Evolutionary conservation across 2,797 vertebrate genomes (phyloP).

Genomic region (Pipistrellus pygmaeus): DNA sequence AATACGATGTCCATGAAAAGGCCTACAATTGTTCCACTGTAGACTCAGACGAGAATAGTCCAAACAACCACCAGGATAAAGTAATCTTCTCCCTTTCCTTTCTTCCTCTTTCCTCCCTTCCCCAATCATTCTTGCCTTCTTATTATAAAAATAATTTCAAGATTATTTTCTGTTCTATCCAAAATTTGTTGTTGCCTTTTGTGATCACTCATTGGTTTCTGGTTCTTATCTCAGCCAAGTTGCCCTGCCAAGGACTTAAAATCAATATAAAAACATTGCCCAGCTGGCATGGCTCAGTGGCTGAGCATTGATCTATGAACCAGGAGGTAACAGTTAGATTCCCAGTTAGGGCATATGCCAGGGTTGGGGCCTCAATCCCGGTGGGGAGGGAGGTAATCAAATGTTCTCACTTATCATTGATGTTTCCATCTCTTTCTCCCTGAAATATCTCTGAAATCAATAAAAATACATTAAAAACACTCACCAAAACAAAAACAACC

Average conservation of each 20-base stretch:
- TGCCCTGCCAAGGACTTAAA: neutral
- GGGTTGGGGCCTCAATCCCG: too few relatives aligned
- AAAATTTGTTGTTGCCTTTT: neutral
- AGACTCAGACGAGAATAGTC: neutral
- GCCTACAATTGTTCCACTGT: neutral
- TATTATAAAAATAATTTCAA: conserved; percentile 7
- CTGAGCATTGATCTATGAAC: too few relatives aligned
- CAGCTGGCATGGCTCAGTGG: too few relatives aligned
- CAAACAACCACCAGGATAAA: neutral
- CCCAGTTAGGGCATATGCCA: too few relatives aligned
- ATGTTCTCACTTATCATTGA: too few relatives aligned
- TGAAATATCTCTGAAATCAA: too few relatives aligned
- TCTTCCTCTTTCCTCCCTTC: neutral
- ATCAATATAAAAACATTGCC: neutral
- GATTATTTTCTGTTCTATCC: conserved; percentile 24
- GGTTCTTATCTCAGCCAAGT: neutral
- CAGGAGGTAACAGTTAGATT: too few relatives aligned
- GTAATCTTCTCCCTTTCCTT: neutral
- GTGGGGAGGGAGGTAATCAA: rapidly evolving
- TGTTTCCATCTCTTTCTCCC: too few relatives aligned
- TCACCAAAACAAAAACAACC: too few relatives aligned
- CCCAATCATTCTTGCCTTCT: neutral
- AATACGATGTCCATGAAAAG: neutral
- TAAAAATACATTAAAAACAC: too few relatives aligned
- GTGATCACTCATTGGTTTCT: neutral